Evolutionary conservation across 2,797 vertebrate species (phyloP), one percentile per base, ranked within the genome.

Genomic region (Dryobates pubescens): DNA sequence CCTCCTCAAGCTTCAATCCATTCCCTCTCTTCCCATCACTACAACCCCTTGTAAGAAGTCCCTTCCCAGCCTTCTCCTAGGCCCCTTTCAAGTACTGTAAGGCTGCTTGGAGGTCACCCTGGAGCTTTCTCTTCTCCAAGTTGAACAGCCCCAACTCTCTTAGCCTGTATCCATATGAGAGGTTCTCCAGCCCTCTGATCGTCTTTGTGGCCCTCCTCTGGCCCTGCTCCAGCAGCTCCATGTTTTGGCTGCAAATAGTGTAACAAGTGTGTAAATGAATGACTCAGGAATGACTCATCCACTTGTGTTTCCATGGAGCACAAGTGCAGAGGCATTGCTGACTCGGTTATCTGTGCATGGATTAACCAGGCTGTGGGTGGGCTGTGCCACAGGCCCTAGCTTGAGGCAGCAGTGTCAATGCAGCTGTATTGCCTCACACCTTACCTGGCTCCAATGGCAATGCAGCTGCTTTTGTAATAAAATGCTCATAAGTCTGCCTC

Each of bases 281-380:
- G 59, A 89, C 24, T 85, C 13, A 56, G 56, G 47, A 80, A 72
- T 82, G 86, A 83, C 58, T 86, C 86, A 68, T 27, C 20, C 64
- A 79, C 34, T 56, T 61, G 29, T 29, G 43, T n/a, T 85, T 69
- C 41, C 0, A 1, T 6, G 23, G 45, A 80, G 49, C 6, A 0
- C 0, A 41, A 59, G 12, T 8, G 16, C 1, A 12, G 68, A 43
- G 64, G 58, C 43, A 30, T 26, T 65, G 64, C 34, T 45, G 59
- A 6, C 47, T 49, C 32, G 10, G 0, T 88, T 57, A 29, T 6
- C 41, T 18, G 47, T 24, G 41, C 3, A 30, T 32, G 45, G 79
- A 63, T 47, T 64, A 79, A 27, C 23, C 29, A 22, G 38, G 73
- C 23, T 64, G 36, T 1, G 30, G 27, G 34, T 34, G 56, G 23